Evolutionary conservation across 2,888 invertebrate species (phyloP).

Genomic region (Ametastegia equiseti): DNA sequence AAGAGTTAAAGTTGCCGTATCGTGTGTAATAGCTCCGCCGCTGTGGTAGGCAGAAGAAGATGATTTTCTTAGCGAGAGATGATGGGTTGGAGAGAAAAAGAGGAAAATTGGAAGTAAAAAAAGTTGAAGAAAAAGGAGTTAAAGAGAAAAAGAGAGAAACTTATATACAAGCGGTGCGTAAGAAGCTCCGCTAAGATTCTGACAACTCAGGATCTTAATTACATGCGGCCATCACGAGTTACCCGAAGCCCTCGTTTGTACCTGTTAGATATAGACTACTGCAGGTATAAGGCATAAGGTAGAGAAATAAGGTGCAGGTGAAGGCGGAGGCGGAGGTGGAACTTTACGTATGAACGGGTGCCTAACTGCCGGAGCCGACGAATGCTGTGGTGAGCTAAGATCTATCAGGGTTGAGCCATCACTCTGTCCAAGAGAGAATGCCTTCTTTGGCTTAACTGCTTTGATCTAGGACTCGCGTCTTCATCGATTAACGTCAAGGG

Average conservation of each 20-base stretch:
- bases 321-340: slow-evolving; percentile 7
- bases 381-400: slow-evolving; percentile 9
- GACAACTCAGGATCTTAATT: slow-evolving; percentile 69
- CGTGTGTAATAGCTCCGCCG: slow-evolving; percentile 43
- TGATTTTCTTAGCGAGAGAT: neutral
- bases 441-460: slow-evolving; percentile 6
- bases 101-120: neutral
- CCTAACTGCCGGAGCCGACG: slow-evolving; percentile 26
- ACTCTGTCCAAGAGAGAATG: slow-evolving; percentile 2
- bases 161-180: slow-evolving; percentile 24
- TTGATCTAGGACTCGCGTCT: slow-evolving; percentile 18
- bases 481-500: slow-evolving; percentile 17
- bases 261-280: slow-evolving; percentile 25
- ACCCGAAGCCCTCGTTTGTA: slow-evolving; percentile 52
- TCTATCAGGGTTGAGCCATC: slow-evolving; percentile 37
- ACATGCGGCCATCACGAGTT: slow-evolving; percentile 51
- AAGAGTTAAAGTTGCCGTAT: slow-evolving; percentile 57
- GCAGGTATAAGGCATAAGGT: neutral
- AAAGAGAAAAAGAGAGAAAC: neutral
- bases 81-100: neutral
- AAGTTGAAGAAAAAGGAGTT: too few relatives aligned
- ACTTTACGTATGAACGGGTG: slow-evolving; percentile 17
- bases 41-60: slow-evolving; percentile 53
- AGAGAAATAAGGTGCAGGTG: neutral
- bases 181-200: slow-evolving; percentile 45